Base-by-base conservation (phyloP, 2,797 vertebrate genomes). In the Salarias fasciatus region DNA sequence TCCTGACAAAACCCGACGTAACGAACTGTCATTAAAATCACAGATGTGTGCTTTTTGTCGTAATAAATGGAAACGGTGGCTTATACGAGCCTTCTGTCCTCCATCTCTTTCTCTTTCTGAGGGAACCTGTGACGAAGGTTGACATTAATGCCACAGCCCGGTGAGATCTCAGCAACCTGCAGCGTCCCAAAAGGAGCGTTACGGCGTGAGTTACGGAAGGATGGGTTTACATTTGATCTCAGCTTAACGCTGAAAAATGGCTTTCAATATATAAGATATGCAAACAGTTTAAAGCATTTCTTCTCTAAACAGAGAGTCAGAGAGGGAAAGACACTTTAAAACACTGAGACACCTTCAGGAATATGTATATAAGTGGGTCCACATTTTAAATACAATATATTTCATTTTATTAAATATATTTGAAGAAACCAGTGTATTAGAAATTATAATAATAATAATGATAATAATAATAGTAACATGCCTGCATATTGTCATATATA, bases 1-100 rank as follows among this genome's bases (percentile, higher is more conserved):
- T 70, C 74, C 38, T 33, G 61, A 43, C 46, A 67, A 73, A 74
- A 59, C 42, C 72, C 53, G 40, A 7, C 41, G 50, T 46, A 60
- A 33, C 63, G 77, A 42, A 72, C 57, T 55, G 69, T 60, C 63
- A 31, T 59, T 50, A 48, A 45, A 73, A 81, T 52, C 43, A 68
- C 65, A 83, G 49, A 48, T 56, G 37, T 79, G 51, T 56, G 68
- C 35, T 11, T 79, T 63, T 54, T 48, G 15, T 67, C 52, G 72
- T 47, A 51, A 65, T 57, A 54, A 48, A n/a, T 57, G 31, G 51
- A 73, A 72, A 63, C 51, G 64, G 69, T 45, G 45, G 51, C 62
- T 69, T 36, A 68, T 54, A 74, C 45, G 4, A 60, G 60, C n/a
- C 53, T 5, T 37, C 61, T 59, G 48, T 29, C 46, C 51, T 55